These are phyloP conservation scores for Sialis lutaria DNA, from an alignment of 2,888 invertebrate species.

Conservation along the genomic window DNA sequence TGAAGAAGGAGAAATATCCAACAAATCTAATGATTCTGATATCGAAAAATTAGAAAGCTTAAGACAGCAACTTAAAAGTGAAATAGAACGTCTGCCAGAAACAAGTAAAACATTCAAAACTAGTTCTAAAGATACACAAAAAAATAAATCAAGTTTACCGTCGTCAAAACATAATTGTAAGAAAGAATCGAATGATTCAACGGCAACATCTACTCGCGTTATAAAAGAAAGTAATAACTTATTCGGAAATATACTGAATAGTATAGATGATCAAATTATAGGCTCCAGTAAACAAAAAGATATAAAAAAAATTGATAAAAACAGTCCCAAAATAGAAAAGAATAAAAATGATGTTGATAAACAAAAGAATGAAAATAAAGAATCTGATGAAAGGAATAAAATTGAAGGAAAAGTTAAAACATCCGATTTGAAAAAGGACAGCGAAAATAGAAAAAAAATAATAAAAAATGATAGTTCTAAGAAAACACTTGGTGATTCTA, in stretches of 20 bases:
- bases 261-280: conserved; percentile 15
- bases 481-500: too few species aligned
- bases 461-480: too few species aligned
- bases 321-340: not conserved
- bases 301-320: conserved; percentile 5
- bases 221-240: conserved; percentile 9
- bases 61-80: conserved; percentile 29
- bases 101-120: conserved; percentile 25
- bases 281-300: conserved; percentile 9
- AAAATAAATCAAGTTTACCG: conserved; percentile 7
- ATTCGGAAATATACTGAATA: conserved; percentile 15
- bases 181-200: conserved; percentile 3
- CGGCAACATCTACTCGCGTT: conserved; percentile 4
- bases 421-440: not conserved
- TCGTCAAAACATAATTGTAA: not conserved
- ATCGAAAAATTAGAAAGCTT: conserved; percentile 30
- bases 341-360: conserved; percentile 8
- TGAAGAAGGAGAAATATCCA: conserved; percentile 12
- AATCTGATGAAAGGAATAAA: conserved; percentile 3
- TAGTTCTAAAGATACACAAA: conserved; percentile 6
- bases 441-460: not conserved
- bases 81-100: conserved; percentile 23
- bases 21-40: conserved; percentile 28
- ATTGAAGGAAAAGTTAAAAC: conserved; percentile 2
- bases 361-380: conserved; percentile 10